Percentiles rank a stretch among this genome's conserved stretches.
Evolutionary conservation across 2,113 vertebrate species (phyloP).

Genomic region (Antennarius striatus): DNA sequence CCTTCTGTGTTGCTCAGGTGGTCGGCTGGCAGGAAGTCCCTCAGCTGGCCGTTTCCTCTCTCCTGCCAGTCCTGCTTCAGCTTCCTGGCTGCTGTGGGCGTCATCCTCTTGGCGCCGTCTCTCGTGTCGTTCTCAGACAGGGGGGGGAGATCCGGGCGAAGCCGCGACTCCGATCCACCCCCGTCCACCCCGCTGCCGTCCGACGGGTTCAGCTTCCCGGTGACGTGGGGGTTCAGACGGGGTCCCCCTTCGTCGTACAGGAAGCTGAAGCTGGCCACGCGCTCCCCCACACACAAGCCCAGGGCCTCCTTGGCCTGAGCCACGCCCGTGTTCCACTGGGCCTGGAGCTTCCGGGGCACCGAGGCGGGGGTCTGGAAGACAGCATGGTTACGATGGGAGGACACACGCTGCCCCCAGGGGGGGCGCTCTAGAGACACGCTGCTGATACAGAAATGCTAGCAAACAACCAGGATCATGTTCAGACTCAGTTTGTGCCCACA

Average conservation of each 20-base stretch:
- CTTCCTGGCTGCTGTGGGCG: slow-evolving; percentile 29
- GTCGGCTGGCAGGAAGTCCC: slow-evolving; percentile 3
- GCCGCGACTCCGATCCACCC: slow-evolving; percentile 37
- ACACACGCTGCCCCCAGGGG: too few relatives aligned
- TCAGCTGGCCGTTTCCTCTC: slow-evolving; percentile 10
- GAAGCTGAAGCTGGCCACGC: slow-evolving; percentile 88
- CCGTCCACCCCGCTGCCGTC: not conserved
- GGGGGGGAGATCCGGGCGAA: slow-evolving; percentile 35
- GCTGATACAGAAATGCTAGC: not conserved
- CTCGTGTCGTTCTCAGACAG: not conserved
- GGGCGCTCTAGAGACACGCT: too few relatives aligned
- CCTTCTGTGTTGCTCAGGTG: slow-evolving; percentile 18
- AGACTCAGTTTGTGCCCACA: not conserved
- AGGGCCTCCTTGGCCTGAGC: slow-evolving; percentile 88
- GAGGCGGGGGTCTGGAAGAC: slow-evolving; percentile 78
- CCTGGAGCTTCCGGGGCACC: slow-evolving; percentile 85
- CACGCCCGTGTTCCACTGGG: slow-evolving; percentile 92
- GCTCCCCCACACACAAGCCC: slow-evolving; percentile 82
- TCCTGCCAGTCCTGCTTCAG: slow-evolving; percentile 1
- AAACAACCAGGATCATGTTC: too few relatives aligned
- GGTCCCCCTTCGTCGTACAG: slow-evolving; percentile 86
- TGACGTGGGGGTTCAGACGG: slow-evolving; percentile 85
- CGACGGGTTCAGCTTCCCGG: slow-evolving; percentile 72
- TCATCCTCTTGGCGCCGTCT: slow-evolving; percentile 60
- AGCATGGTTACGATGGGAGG: too few relatives aligned